Base-by-base conservation (phyloP, 2,113 vertebrate genomes). In the Pardalotus punctatus region DNA sequence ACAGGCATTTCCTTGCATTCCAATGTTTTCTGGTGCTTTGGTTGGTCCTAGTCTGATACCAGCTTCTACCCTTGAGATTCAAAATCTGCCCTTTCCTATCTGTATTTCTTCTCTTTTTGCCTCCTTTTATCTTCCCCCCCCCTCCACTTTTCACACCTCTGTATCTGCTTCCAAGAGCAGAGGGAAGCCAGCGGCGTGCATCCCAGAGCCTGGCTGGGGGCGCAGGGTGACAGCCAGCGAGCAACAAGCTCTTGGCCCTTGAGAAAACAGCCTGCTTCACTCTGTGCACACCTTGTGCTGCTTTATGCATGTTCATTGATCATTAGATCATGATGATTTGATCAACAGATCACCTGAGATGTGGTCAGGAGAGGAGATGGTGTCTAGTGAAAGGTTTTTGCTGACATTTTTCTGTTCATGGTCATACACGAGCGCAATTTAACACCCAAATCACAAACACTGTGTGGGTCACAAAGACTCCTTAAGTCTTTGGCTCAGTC, bases 191-290 rank as follows among this genome's bases (percentile, higher is more conserved):
- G n/a, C 29, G 6, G 6, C 0, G 0, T 3, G 1, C 17, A 13
- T 43, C 6, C 16, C 23, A 10, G 54, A 36, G 28, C 10, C 7
- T 47, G 42, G 21, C 73, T 36, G 43, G 42, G n/a, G 33, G 33
- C 1, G 0, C 27, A 13, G 35, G 25, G n/a, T 35, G 67, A 14
- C 0, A 0, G 22, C 54, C 42, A 28, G 20, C 0, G 0, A 45
- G 36, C 27, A 20, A 24, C 27, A 20, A 24, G 4, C 0, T 1
- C 10, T 10, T 48, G 23, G 18, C 24, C 33, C 14, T 64, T 28
- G 38, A 20, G 48, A 56, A 45, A 33, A 7, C 33, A 81, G 29
- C 47, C 33, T 33, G 36, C 29, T 69, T 15, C 38, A 6, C 29
- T 43, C 36, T 25, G 28, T 15, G 27, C 3, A 1, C 11, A 4